Conservation (phyloP, 2,797 vertebrate genomes). For the Poeciliopsis paucimaculata region DNA sequence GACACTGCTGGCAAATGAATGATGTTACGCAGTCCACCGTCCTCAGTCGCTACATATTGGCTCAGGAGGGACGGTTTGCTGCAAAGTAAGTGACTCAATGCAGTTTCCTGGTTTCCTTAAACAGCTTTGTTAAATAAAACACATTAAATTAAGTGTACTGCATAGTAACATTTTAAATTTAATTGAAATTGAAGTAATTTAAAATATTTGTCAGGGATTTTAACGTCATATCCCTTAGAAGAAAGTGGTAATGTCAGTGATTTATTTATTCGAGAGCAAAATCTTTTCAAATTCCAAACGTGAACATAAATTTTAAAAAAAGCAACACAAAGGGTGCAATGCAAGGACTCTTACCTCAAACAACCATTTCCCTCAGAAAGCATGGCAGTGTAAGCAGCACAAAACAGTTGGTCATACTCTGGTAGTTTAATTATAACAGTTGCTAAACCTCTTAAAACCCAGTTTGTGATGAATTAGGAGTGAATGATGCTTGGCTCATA, state of each 20-base stretch:
- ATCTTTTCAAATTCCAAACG: background rate
- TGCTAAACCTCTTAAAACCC: conserved; percentile 6
- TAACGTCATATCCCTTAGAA: background rate
- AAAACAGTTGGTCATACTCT: conserved; percentile 59
- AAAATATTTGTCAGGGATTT: background rate
- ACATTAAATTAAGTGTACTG: background rate
- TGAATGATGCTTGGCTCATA: background rate
- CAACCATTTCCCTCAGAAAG: conserved; percentile 75
- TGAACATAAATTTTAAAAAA: background rate
- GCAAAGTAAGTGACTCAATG: background rate
- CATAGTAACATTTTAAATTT: background rate
- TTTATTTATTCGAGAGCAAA: background rate
- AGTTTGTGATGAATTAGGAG: conserved; percentile 7
- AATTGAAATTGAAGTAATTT: background rate
- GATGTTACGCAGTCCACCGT: background rate
- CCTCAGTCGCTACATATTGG: background rate
- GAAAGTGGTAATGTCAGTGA: background rate
- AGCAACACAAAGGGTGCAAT: conserved; percentile 12
- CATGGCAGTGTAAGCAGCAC: conserved; percentile 70
- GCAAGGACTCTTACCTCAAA: conserved; percentile 75
- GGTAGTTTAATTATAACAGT: conserved; percentile 8
- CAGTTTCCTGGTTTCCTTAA: background rate
- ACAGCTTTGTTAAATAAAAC: background rate
- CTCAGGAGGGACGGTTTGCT: background rate
- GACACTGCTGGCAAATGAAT: background rate